Percentiles rank a stretch among this genome's conserved stretches.
Evolutionary conservation across 2,113 vertebrate genomes (phyloP).

Genomic region (Sinocyclocheilus rhinocerous): DNA sequence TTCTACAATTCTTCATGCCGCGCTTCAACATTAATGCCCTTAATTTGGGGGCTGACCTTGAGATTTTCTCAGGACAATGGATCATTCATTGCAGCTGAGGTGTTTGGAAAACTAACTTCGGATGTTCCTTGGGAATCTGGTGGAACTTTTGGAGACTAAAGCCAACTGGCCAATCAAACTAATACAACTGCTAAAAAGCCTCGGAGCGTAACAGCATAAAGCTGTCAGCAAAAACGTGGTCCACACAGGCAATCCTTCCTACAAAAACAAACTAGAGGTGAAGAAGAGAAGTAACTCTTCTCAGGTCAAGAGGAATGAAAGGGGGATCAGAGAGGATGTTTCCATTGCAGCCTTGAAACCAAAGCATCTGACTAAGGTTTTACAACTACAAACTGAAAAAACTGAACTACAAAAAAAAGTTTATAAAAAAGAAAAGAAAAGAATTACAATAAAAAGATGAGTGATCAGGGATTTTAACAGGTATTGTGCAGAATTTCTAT

Average conservation of each 20-base stretch:
- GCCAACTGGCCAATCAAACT: constrained; percentile 10
- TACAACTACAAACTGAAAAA: constrained; percentile 35
- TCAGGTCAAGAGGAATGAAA: constrained; percentile 19
- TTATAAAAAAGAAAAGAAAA: not conserved
- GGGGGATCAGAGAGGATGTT: constrained; percentile 35
- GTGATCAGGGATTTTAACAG: not conserved
- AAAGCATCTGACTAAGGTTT: constrained; percentile 35
- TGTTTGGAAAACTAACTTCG: constrained; percentile 18
- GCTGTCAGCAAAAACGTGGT: constrained; percentile 29
- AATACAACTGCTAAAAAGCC: constrained; percentile 6
- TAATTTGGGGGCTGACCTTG: constrained; percentile 35
- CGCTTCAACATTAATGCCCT: constrained; percentile 42
- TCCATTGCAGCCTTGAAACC: constrained; percentile 37
- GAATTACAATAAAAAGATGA: not conserved
- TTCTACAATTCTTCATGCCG: constrained; percentile 51
- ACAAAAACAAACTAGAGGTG: constrained; percentile 33
- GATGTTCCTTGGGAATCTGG: constrained; percentile 1
- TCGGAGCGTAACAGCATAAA: constrained; percentile 9
- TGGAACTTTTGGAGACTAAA: constrained; percentile 8
- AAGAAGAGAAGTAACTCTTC: constrained; percentile 25
- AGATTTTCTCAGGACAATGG: constrained; percentile 45
- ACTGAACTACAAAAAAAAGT: too few relatives aligned
- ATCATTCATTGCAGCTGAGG: constrained; percentile 41
- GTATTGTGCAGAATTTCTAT: constrained; percentile 24
- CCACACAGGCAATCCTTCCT: constrained; percentile 13